Percentiles rank a stretch among this genome's conserved stretches.
These are phyloP conservation scores for Stenolophus ochropezus DNA, from an alignment of 2,888 invertebrate genomes.

Conservation along the genomic window DNA sequence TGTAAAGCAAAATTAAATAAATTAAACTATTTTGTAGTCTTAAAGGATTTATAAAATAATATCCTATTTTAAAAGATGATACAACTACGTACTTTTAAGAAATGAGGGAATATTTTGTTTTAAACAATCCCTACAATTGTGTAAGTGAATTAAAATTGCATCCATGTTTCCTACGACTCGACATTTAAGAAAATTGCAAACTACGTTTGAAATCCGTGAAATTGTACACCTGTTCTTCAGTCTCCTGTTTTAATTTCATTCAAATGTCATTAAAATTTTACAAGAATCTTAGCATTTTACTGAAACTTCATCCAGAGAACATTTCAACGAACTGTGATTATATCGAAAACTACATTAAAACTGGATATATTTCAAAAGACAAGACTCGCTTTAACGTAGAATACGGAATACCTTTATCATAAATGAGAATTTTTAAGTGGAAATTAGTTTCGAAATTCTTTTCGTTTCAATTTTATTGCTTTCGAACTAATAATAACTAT, in stretches of 20 bases:
- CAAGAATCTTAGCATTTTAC: not conserved
- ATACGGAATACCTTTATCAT: not conserved
- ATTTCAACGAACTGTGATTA: conserved; percentile 9
- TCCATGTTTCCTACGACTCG: not conserved
- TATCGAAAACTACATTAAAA: not conserved
- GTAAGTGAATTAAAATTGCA: not conserved
- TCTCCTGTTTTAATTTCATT: conserved; percentile 21
- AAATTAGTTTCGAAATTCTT: not conserved
- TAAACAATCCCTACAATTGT: not conserved
- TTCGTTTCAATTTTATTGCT: not conserved
- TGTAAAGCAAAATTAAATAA: too few relatives aligned
- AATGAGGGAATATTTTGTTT: too few relatives aligned
- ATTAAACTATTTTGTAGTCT: too few relatives aligned
- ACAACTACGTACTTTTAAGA: too few relatives aligned
- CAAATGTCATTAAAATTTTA: conserved; percentile 23
- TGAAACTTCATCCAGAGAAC: not conserved
- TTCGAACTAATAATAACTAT: not conserved
- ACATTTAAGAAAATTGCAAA: not conserved
- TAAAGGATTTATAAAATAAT: too few relatives aligned
- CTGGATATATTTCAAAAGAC: not conserved
- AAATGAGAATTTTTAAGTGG: not conserved
- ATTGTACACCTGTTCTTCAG: conserved; percentile 1
- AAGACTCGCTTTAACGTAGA: not conserved
- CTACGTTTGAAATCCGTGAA: conserved; percentile 8
- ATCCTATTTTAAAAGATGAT: too few relatives aligned